Percentiles rank a stretch among this genome's conserved stretches.
Conservation (phyloP, 2,888 invertebrate genomes). For the Pollenia labialis region DNA sequence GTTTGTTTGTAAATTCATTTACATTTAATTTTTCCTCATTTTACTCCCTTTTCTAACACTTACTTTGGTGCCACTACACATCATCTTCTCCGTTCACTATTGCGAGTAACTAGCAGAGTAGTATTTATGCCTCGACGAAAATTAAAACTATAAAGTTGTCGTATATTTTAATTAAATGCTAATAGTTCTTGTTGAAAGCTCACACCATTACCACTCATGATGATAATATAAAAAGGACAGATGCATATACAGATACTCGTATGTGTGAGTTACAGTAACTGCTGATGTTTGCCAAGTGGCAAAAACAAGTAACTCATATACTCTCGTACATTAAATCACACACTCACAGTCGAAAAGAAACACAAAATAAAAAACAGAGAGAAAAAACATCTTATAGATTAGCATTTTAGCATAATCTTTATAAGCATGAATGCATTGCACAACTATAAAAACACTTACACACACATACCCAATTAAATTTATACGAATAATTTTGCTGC, state of each 20-base stretch:
- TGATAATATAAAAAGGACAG: slow-evolving; percentile 62
- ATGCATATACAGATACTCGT: slow-evolving; percentile 39
- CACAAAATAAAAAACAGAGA: not conserved
- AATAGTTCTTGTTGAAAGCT: slow-evolving; percentile 73
- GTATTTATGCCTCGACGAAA: slow-evolving; percentile 34
- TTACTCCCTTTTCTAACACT: not conserved
- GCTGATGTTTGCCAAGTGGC: slow-evolving; percentile 71
- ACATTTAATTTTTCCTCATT: slow-evolving; percentile 36
- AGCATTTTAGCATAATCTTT: slow-evolving; percentile 72
- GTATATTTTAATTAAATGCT: slow-evolving; percentile 73
- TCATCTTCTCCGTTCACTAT: slow-evolving; percentile 36
- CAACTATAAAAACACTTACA: slow-evolving; percentile 36
- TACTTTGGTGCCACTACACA: not conserved
- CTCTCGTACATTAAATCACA: slow-evolving; percentile 62
- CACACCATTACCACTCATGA: slow-evolving; percentile 71
- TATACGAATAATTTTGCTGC: slow-evolving; percentile 16
- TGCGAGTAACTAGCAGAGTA: not conserved
- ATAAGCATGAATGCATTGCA: slow-evolving; percentile 68
- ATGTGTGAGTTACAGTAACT: slow-evolving; percentile 57
- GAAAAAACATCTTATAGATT: slow-evolving; percentile 70
- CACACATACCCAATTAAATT: not conserved
- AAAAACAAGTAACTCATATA: slow-evolving; percentile 66
- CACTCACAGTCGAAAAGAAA: slow-evolving; percentile 16
- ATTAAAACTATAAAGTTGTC: slow-evolving; percentile 42
- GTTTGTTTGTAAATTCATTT: not conserved